Evolutionary conservation across 2,888 invertebrate species (phyloP), one percentile per base, ranked within the genome.

Genomic region (Tanaodytes sp.): DNA sequence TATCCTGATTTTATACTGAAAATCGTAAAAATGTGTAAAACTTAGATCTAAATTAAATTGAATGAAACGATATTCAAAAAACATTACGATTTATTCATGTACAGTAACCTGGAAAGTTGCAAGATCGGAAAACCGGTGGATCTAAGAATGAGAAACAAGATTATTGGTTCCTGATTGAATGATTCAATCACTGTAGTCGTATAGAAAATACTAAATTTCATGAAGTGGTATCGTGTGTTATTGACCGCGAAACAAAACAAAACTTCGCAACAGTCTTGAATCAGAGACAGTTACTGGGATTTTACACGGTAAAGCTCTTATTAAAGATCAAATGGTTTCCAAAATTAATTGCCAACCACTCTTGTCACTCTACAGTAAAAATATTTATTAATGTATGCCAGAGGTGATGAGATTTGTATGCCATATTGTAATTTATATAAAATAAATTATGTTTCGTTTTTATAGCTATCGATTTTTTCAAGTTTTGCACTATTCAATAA

Each of bases 171-270:
- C 27, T 27, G 27, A 27, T 27, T 27, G 27, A 9, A 27, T 27
- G 27, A 27, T 27, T 27, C 27, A 27, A 27, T 27, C 27, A 27
- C 27, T 27, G 27, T 27, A 27, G 27, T 27, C 27, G 27, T 27
- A 27, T 27, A 27, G 27, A 27, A 27, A 27, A 27, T 27, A 27
- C 27, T 27, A 27, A 27, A 27, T 27, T 27, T 27, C 27, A 27
- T 27, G 27, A 27, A 27, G 27, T 27, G 27, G 27, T 27, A 27
- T 27, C 27, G 27, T 27, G 27, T 27, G 27, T 27, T 27, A 27
- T 27, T 27, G n/a, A n/a, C n/a, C n/a, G n/a, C n/a, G 30, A 14
- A 67, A 61, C 18, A 67, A 67, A 30, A 67, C 54, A 2, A 67
- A 67, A 31, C 2, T 37, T 2, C 27, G 61, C 6, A 52, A 40